Conservation (phyloP, 2,113 vertebrate species). For the Thomomys bottae region DNA sequence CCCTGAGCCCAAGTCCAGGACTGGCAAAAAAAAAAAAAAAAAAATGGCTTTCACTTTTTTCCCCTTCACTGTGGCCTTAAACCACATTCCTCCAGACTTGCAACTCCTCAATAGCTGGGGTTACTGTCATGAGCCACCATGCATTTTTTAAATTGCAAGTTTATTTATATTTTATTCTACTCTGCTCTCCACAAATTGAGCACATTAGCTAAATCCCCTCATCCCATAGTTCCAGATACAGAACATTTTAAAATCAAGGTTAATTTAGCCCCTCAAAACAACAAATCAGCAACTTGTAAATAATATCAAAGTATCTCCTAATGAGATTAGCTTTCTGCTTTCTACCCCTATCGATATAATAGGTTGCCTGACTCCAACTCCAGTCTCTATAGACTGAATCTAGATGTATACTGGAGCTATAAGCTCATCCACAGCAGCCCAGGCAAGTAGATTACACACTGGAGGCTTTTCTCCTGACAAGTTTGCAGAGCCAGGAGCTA, state of each 20-base stretch:
- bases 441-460: background rate
- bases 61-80: no score
- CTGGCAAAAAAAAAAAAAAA: no score
- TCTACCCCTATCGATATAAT: background rate
- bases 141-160: background rate
- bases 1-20: no score
- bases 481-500: background rate
- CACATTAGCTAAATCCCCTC: background rate
- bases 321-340: background rate
- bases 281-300: background rate
- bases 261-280: background rate
- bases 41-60: no score
- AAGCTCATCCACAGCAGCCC: background rate
- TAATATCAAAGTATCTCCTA: background rate
- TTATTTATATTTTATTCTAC: background rate
- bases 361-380: background rate
- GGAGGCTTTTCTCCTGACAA: background rate
- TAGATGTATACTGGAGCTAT: background rate
- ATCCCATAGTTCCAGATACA: background rate
- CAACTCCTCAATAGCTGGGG: no score
- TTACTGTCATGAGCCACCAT: no score
- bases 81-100: no score
- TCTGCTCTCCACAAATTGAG: background rate
- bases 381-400: background rate
- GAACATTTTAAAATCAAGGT: conserved; percentile 23